Conservation (phyloP, 2,888 invertebrate species). For the Rotaria macrura region DNA sequence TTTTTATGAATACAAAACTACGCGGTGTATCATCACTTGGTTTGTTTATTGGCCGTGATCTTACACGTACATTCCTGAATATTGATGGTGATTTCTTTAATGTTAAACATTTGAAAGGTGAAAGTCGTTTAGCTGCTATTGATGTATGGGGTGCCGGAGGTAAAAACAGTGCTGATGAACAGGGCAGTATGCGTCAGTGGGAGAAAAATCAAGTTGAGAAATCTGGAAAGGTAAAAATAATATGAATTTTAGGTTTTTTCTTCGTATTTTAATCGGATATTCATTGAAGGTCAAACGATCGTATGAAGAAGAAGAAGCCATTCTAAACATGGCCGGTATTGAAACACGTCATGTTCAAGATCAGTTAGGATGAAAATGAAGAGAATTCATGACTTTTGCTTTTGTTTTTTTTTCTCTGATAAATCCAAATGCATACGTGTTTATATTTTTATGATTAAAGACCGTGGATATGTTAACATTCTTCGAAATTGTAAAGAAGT, state of each 20-base stretch:
- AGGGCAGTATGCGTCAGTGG: conserved; percentile 11
- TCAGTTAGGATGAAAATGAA: not conserved
- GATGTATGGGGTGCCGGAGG: conserved; percentile 9
- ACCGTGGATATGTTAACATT: not conserved
- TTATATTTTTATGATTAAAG: no score
- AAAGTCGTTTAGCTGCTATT: not conserved
- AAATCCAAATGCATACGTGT: no score
- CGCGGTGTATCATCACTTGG: not conserved
- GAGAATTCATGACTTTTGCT: no score
- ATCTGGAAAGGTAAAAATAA: not conserved
- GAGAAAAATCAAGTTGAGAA: not conserved
- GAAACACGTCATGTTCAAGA: not conserved
- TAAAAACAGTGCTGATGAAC: not conserved
- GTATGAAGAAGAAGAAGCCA: not conserved
- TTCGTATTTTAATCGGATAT: not conserved
- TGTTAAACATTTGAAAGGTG: not conserved
- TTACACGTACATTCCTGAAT: not conserved
- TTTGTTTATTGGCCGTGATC: not conserved
- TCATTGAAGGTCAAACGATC: not conserved
- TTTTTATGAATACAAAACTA: conserved; percentile 19
- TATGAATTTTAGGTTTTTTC: not conserved
- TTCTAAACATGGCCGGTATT: not conserved
- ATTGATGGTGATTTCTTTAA: conserved; percentile 19
- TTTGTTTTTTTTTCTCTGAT: no score
- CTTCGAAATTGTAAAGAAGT: not conserved